Evolutionary conservation across 2,113 vertebrate genomes (phyloP).

Genomic region (Cygnus buccinator): DNA sequence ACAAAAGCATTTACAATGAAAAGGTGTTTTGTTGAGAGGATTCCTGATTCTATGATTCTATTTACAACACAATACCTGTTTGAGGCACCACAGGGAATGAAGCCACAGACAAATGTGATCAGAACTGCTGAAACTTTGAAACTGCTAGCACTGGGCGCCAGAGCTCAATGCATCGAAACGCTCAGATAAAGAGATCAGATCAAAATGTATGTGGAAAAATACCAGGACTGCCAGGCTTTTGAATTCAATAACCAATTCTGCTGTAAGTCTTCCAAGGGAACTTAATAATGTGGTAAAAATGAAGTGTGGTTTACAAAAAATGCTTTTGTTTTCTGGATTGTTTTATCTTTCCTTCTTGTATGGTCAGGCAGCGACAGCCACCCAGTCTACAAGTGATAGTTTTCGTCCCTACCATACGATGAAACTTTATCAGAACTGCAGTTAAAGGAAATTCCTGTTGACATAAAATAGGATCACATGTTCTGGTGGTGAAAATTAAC

Average conservation of each 20-base stretch:
- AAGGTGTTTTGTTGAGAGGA: not conserved
- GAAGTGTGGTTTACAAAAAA: slow-evolving; percentile 30
- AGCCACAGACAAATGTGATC: not conserved
- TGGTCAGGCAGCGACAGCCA: not conserved
- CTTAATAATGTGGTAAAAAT: slow-evolving; percentile 13
- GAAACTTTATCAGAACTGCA: not conserved
- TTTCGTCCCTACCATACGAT: not conserved
- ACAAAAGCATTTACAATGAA: not conserved
- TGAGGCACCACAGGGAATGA: not conserved
- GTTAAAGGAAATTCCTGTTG: not conserved
- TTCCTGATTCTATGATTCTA: not conserved
- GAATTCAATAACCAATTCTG: slow-evolving; percentile 47
- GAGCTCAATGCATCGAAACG: not conserved
- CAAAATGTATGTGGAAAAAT: slow-evolving; percentile 37
- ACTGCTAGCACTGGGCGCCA: not conserved
- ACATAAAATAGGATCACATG: not conserved
- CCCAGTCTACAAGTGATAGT: not conserved
- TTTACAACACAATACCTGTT: not conserved
- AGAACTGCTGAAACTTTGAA: not conserved
- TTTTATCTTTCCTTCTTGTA: not conserved
- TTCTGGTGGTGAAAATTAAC: not conserved
- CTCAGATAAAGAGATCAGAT: slow-evolving; percentile 20
- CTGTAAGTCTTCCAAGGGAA: slow-evolving; percentile 42
- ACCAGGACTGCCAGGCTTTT: slow-evolving; percentile 10
- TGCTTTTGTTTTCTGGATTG: slow-evolving; percentile 30